Evolutionary conservation across 1,140 invertebrate genomes (phyloP).

Genomic region (Pseudomyrmex cubaensis): DNA sequence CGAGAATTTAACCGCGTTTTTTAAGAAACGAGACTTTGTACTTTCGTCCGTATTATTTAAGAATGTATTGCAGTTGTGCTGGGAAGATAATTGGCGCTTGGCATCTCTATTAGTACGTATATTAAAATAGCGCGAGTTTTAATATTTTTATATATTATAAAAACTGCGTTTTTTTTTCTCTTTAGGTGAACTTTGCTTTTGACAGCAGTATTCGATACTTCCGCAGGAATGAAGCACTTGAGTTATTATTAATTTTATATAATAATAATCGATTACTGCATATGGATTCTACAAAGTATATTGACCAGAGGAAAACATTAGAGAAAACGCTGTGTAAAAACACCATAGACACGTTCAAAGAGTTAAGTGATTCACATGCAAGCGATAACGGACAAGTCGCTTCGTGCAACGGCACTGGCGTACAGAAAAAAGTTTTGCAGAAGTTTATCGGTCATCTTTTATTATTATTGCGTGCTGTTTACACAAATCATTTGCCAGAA

Average conservation of each 20-base stretch:
- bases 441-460: conserved; percentile 84
- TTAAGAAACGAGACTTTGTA: conserved; percentile 87
- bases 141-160: conserved; percentile 27
- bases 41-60: conserved; percentile 88
- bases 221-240: conserved; percentile 87
- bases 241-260: conserved; percentile 88
- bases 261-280: conserved; percentile 84
- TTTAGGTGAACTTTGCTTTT: conserved; percentile 87
- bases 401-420: conserved; percentile 51
- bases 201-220: conserved; percentile 87
- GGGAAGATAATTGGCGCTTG: conserved; percentile 87
- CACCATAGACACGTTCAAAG: conserved; percentile 76
- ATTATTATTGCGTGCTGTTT: conserved; percentile 78
- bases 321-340: conserved; percentile 80
- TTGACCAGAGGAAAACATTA: conserved; percentile 74
- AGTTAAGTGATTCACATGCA: conserved; percentile 68
- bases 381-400: conserved; percentile 71
- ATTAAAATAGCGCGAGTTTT: background rate
- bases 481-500: conserved; percentile 77
- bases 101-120: conserved; percentile 82
- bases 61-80: conserved; percentile 87
- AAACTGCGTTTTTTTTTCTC: conserved; percentile 10
- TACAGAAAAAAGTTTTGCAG: conserved; percentile 79
- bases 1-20: conserved; percentile 86
- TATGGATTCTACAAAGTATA: conserved; percentile 66